Evolutionary conservation across 2,888 invertebrate genomes (phyloP), one percentile per base, ranked within the genome.

Genomic region (Atherix ibis): DNA sequence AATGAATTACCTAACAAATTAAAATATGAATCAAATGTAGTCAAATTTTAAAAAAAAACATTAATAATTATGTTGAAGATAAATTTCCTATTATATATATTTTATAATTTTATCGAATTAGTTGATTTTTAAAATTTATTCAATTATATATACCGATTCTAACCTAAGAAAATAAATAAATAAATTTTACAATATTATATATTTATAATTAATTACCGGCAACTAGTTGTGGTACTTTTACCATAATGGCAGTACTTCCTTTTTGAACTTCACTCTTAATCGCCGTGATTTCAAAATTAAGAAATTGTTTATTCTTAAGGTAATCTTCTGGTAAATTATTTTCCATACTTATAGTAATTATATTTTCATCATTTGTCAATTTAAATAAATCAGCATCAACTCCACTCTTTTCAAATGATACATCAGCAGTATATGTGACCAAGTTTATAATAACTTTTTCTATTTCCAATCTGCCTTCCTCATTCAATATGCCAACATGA

Each of bases 261-360:
- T 43, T 44, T 2, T 34, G 28, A 5, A 46, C 13, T 13, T 38
- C 31, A 1, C 27, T 27, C 37, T 46, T 40, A 4, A 32, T 27
- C 2, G 47, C 50, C 5, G 33, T 31, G 5, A 51, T 30, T 2
- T 36, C 34, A n/a, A 49, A 39, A 5, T 41, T 31, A 22, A 45
- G 31, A 17, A 25, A 35, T 12, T 22, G 34, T 28, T 34, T 43
- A 12, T 32, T 40, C 18, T 37, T 25, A 4, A 49, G 5, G 26
- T 44, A 41, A 3, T 34, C 32, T 10, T 27, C 34, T 6, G 37
- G 39, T 2, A 44, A 18, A 5, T 22, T 2, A 13, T 29, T 16
- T 1, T 15, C 15, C 17, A 48, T 28, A 5, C 18, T 25, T 12
- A 48, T 35, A 16, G 29, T 30, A 2, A 48, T 35, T 9, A 32